Conservation (phyloP, 1,140 invertebrate genomes). For the Orussus abietinus region DNA sequence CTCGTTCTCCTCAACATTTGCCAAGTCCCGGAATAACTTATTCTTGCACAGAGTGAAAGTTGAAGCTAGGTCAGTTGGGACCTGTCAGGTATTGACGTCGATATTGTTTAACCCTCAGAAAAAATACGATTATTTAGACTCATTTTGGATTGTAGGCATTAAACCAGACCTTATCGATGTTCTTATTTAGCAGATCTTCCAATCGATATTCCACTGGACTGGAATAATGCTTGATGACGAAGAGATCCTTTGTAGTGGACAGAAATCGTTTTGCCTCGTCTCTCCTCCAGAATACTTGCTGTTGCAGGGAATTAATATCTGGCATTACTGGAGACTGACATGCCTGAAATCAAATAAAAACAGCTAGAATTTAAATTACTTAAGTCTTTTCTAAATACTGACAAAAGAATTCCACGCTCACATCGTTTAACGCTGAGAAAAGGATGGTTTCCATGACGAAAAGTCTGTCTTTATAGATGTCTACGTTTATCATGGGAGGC, state of each 20-base stretch:
- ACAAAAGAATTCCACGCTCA: slow-evolving; percentile 20
- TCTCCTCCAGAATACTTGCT: slow-evolving; percentile 23
- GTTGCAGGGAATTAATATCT: slow-evolving; percentile 21
- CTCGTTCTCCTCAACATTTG: slow-evolving; percentile 13
- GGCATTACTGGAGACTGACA: slow-evolving; percentile 27
- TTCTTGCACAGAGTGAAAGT: slow-evolving; percentile 25
- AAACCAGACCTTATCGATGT: slow-evolving; percentile 40
- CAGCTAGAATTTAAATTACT: slow-evolving; percentile 2
- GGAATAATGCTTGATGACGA: slow-evolving; percentile 46
- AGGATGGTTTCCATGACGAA: slow-evolving; percentile 47
- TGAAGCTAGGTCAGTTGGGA: slow-evolving; percentile 25
- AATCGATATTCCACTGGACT: slow-evolving; percentile 42
- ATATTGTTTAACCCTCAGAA: background rate
- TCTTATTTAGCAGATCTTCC: slow-evolving; percentile 43
- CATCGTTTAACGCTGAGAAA: slow-evolving; percentile 49
- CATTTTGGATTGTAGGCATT: background rate
- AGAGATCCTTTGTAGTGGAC: slow-evolving; percentile 22
- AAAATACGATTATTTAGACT: too few species aligned
- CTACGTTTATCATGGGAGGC: slow-evolving; percentile 20
- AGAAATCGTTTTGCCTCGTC: slow-evolving; percentile 9
- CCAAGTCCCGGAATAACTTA: slow-evolving; percentile 19
- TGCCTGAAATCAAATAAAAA: slow-evolving; percentile 16
- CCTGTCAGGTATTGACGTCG: slow-evolving; percentile 12
- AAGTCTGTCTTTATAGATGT: slow-evolving; percentile 57
- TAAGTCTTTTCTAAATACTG: too few species aligned